Base-by-base conservation (phyloP, 2,113 vertebrate species). In the Lucifuga dentata region DNA sequence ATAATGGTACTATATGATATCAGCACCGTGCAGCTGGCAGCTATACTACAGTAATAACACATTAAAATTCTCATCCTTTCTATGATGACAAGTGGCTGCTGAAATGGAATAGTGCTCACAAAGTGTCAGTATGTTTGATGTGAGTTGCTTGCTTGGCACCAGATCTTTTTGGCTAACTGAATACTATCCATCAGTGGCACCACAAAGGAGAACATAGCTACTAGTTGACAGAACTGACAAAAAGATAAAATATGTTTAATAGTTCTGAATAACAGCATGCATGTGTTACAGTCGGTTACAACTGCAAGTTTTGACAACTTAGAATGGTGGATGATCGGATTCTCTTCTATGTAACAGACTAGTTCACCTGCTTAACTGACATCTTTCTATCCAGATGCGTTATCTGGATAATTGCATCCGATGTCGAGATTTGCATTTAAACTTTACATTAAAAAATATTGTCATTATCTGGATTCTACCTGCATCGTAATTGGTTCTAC, bases 41-140 rank as follows among this genome's bases (percentile, higher is more conserved):
- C 46, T n/a, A 16, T 33, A 61, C 29, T 36, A 66, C 20, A 41
- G 29, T 63, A 65, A 68, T 69, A 83, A 73, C 75, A 73, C 64
- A 71, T 46, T 55, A 66, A 72, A 61, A 56, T 73, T 75, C 35
- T 45, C 43, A 53, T 79, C 26, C 12, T 66, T 67, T 59, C 21
- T 23, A 44, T 69, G 49, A 75, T 56, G 38, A 70, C 46, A 73
- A 71, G 75, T 53, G 49, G 57, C 23, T 63, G 12, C 11, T 38
- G 32, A 73, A 68, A 81, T 63, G 24, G 10, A 61, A 40, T 67
- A 29, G 16, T 35, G 15, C 29, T 40, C 33, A 49, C 68, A 35
- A 65, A 44, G 57, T 55, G 59, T 63, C 63, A 51, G 55, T 48
- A 55, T 72, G 32, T 58, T 49, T 50, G 36, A 68, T 58, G 35